phyloP scores from a whole-genome alignment of 2,888 invertebrate species.

The Dicranocentrus wangi region DNA sequence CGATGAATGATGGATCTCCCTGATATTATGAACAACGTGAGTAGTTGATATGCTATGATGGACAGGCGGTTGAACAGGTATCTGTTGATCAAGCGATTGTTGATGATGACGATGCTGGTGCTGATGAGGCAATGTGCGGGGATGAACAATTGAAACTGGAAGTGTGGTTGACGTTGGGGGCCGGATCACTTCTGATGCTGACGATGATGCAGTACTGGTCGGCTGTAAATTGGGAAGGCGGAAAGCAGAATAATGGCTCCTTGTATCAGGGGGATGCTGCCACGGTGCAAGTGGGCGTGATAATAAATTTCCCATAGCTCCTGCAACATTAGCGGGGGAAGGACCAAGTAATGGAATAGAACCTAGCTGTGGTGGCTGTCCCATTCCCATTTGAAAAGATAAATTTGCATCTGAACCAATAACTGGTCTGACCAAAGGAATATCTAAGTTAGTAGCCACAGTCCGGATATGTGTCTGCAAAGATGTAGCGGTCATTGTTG shows the following conservation, averaged over 20 bases:
- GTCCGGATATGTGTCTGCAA: slow-evolving; percentile 72
- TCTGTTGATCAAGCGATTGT: slow-evolving; percentile 21
- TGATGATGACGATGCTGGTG: slow-evolving; percentile 12
- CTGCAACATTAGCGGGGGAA: slow-evolving; percentile 6
- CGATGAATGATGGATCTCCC: slow-evolving; percentile 37
- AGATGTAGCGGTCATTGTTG: slow-evolving; percentile 67
- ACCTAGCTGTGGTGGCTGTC: slow-evolving; percentile 24
- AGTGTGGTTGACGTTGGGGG: slow-evolving; percentile 44
- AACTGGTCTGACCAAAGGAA: slow-evolving; percentile 72
- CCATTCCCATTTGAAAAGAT: slow-evolving; percentile 19
- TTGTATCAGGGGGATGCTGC: slow-evolving; percentile 39
- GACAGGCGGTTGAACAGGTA: slow-evolving; percentile 12
- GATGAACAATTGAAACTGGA: slow-evolving; percentile 69
- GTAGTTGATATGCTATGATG: slow-evolving; percentile 15
- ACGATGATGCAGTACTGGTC: background rate
- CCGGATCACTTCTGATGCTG: slow-evolving; percentile 33
- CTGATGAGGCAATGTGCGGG: slow-evolving; percentile 59
- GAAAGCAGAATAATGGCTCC: slow-evolving; percentile 70
- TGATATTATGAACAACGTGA: slow-evolving; percentile 20
- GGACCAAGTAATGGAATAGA: slow-evolving; percentile 31
- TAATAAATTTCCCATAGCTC: slow-evolving; percentile 21
- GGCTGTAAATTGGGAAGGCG: slow-evolving; percentile 65
- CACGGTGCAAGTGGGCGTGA: slow-evolving; percentile 43
- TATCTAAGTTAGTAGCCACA: slow-evolving; percentile 72
- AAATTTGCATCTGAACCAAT: slow-evolving; percentile 52